A percentile compares a stretch with the other conserved stretches of the same genome.
phyloP scores from a whole-genome alignment of 2,797 vertebrate genomes.

The Tragopan temminckii region DNA sequence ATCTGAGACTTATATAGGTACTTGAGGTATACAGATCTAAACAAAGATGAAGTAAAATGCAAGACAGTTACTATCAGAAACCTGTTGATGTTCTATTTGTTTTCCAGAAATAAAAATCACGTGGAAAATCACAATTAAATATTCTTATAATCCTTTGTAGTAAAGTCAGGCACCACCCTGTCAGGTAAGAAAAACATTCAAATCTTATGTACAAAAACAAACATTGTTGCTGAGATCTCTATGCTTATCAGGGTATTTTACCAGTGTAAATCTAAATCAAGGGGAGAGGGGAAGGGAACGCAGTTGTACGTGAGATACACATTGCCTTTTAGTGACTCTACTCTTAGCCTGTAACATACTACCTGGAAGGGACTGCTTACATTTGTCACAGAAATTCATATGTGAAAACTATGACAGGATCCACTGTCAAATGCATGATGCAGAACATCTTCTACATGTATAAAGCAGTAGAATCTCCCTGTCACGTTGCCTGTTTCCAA shows the following conservation, averaged over 20 bases:
- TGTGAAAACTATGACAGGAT: not conserved
- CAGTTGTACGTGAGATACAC: not conserved
- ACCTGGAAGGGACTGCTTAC: not conserved
- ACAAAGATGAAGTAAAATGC: not conserved
- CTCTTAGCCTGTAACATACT: not conserved
- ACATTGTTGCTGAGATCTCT: not conserved
- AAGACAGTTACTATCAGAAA: not conserved
- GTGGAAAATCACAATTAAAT: accelerated
- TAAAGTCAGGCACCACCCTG: not conserved
- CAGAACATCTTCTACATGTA: not conserved
- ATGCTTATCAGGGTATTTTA: not conserved
- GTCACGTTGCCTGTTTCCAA: not conserved
- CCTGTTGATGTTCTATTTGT: not conserved
- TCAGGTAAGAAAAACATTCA: not conserved
- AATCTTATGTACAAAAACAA: accelerated
- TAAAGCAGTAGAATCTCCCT: not conserved
- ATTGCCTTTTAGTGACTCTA: not conserved
- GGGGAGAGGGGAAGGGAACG: not conserved
- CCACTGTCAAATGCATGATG: not conserved
- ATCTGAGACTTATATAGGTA: not conserved
- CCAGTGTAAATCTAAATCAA: not conserved
- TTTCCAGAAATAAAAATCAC: not conserved
- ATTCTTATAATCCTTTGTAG: not conserved
- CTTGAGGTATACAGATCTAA: accelerated
- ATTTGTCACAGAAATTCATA: not conserved